phyloP scores from a whole-genome alignment of 2,888 invertebrate species.

The Scaptomyza reducta region DNA sequence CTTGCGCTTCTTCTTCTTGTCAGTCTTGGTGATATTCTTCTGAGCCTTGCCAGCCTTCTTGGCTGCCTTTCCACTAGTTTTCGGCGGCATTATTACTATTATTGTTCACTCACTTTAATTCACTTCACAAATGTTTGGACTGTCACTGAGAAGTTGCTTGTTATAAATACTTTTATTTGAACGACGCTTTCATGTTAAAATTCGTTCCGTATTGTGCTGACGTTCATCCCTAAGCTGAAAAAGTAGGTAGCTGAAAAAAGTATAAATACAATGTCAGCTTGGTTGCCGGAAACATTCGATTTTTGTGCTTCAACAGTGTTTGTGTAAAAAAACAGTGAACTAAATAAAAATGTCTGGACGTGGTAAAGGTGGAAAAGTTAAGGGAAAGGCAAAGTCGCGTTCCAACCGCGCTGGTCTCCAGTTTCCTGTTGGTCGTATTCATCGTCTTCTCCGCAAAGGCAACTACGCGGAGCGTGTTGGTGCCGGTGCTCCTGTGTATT shows the following conservation, averaged over 20 bases:
- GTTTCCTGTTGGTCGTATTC: slow-evolving; percentile 87
- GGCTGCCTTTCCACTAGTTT: slow-evolving; percentile 84
- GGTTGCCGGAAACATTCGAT: not conserved
- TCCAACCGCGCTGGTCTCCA: slow-evolving; percentile 86
- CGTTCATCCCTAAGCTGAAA: slow-evolving; percentile 15
- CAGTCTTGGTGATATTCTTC: slow-evolving; percentile 86
- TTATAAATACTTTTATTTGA: slow-evolving; percentile 27
- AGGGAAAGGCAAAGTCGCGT: slow-evolving; percentile 85
- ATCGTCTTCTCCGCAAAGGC: slow-evolving; percentile 87
- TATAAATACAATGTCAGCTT: slow-evolving; percentile 1
- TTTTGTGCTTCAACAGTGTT: slow-evolving; percentile 15
- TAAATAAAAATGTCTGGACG: slow-evolving; percentile 83
- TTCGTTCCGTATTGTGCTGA: not conserved
- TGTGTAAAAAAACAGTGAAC: too few relatives aligned
- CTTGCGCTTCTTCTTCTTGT: slow-evolving; percentile 85
- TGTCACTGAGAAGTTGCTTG: not conserved
- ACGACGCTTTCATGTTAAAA: slow-evolving; percentile 27
- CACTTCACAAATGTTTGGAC: slow-evolving; percentile 8
- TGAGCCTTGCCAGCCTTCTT: slow-evolving; percentile 86
- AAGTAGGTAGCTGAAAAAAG: slow-evolving; percentile 13
- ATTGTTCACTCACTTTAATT: too few relatives aligned
- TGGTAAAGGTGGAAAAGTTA: slow-evolving; percentile 82
- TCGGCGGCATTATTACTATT: slow-evolving; percentile 70
- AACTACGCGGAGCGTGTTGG: slow-evolving; percentile 86
- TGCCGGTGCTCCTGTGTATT: slow-evolving; percentile 85